Evolutionary conservation across 2,113 vertebrate species (phyloP), one percentile per base, ranked within the genome.

Genomic region (Pholis gunnellus): DNA sequence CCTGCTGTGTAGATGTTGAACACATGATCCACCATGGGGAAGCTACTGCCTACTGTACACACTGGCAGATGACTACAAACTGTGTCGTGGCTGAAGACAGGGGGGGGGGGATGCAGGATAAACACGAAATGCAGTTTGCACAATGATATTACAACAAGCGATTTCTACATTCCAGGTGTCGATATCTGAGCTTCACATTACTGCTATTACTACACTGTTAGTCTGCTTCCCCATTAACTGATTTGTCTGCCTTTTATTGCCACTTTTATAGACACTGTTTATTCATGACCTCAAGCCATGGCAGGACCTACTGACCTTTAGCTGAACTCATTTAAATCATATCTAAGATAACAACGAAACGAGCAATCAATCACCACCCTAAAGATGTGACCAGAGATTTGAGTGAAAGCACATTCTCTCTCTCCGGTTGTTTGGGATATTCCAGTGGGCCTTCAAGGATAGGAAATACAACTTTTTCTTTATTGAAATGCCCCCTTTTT

Each of bases 61-160:
- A 17, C 38, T n/a, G 69, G 54, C 77, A 78, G 71, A 83, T 78
- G 81, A 76, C 61, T 22, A 7, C 13, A 59, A 17, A 77, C 81
- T 86, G 75, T 79, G 75, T 76, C 44, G 57, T 56, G 9, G 14
- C 50, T 74, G 36, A 22, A 67, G 29, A 34, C 36, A 25, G 38
- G 29, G n/a, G 9, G 44, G 70, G n/a, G n/a, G n/a, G n/a, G n/a
- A 11, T 38, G 4, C 8, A 29, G 20, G 15, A 44, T 29, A 65
- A 61, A 72, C 57, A 63, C 6, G n/a, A 46, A 31, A 25, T 54
- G 11, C 54, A 29, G 25, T 57, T 48, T 61, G 15, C 20, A 5
- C 25, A 48, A 34, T 61, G 4, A 69, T 50, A 29, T 22, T 27
- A 50, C 46, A 67, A 18, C 8, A 10, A 42, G 68, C 2, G 2